Evolutionary conservation across 2,888 invertebrate genomes (phyloP), one percentile per base, ranked within the genome.

Genomic region (Escarpia spicata): DNA sequence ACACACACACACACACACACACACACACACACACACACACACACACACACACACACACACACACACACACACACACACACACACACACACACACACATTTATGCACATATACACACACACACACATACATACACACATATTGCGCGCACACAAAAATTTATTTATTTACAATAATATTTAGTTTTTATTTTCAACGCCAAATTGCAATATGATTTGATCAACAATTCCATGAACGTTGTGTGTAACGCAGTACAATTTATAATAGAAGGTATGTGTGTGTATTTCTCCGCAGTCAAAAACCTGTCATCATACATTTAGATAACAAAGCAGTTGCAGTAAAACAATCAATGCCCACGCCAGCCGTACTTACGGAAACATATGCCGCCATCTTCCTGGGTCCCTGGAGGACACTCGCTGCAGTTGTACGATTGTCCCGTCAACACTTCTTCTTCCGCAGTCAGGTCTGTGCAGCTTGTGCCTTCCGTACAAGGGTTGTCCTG

Each of bases 381-480:
- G 31, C 52, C n/a, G 91, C 92, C 92, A 75, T 93, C 93, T 91
- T 93, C 26, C 44, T 92, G 92, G 44, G 92, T 92, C 92, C 91
- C 60, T 92, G 92, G 44, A 37, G 37, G 37, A 37, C 37, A 37
- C 37, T 37, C 37, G 37, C 37, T 37, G 37, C 37, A 37, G 37
- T 90, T 92, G 58, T 92, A 93, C 3, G 45, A 37, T 2, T 75
- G 75, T 60, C 92, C 92, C 43, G 90, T 91, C 15, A 8, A 19
- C 26, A 31, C 43, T 60, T 94, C 92, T 37, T 92, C 60, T 8
- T 60, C 93, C 44, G 93, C 92, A 2, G 90, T 26, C 26, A 92
- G 92, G 91, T 94, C 94, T 37, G 93, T 94, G 91, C 94, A 94
- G 26, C 91, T 93, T 90, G 93, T 93, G 10, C 89, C 92, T 9